Percentiles rank a stretch among this genome's conserved stretches.
Conservation (phyloP, 1,140 invertebrate species). For the Macrotrachela quadricornifera region DNA sequence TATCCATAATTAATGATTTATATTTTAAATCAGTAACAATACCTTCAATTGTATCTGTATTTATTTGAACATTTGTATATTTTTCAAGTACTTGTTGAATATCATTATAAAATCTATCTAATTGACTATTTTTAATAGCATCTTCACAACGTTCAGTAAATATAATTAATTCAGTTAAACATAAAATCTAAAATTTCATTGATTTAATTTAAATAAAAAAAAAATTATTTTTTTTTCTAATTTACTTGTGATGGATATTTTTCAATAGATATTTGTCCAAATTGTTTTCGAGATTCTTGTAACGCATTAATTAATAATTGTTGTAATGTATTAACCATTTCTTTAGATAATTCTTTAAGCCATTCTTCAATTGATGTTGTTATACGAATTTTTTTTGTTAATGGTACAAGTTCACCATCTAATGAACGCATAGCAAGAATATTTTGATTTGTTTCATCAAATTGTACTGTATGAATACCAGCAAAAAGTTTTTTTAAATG, state of each 20-base stretch:
- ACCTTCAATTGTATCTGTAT: constrained; percentile 13
- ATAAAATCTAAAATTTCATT: constrained; percentile 51
- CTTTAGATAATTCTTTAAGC: constrained; percentile 51
- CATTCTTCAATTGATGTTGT: constrained; percentile 65
- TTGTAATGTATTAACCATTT: constrained; percentile 56
- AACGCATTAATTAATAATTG: constrained; percentile 46
- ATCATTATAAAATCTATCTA: constrained; percentile 35
- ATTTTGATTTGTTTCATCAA: constrained; percentile 39
- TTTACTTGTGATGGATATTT: constrained; percentile 53
- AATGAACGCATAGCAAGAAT: constrained; percentile 54
- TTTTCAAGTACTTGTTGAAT: constrained; percentile 39
- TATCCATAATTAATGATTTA: constrained; percentile 65
- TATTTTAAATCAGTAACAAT: constrained; percentile 34
- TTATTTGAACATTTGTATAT: constrained; percentile 39
- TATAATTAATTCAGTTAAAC: constrained; percentile 41
- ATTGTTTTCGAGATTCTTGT: constrained; percentile 24
- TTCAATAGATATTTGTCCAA: constrained; percentile 23
- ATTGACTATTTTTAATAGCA: constrained; percentile 42
- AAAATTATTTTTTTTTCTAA: neutral
- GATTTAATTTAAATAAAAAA: neutral
- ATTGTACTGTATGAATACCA: constrained; percentile 54
- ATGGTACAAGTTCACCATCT: constrained; percentile 57
- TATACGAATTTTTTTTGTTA: constrained; percentile 52
- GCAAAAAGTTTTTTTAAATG: constrained; percentile 86
- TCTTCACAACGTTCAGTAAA: constrained; percentile 63